phyloP scores from a whole-genome alignment of 1,140 invertebrate genomes.

The Limonius californicus region DNA sequence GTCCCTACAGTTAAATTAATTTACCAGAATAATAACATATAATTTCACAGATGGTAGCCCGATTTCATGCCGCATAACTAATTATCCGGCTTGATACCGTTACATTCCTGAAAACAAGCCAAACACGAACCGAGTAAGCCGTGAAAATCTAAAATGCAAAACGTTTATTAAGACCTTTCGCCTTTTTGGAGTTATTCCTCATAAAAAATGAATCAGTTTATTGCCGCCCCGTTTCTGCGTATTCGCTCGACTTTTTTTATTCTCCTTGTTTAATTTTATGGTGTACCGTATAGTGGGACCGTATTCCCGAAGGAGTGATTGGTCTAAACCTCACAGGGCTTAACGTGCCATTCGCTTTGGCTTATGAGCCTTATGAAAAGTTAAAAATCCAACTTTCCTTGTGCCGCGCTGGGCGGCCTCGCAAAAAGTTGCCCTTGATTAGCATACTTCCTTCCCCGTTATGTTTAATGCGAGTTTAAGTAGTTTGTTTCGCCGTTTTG shows the following conservation, averaged over 20 bases:
- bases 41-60: too few species aligned
- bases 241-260: not conserved
- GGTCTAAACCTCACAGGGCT: not conserved
- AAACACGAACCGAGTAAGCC: too few species aligned
- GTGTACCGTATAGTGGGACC: not conserved
- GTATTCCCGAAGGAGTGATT: not conserved
- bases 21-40: too few species aligned
- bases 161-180: too few species aligned
- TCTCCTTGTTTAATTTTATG: not conserved
- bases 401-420: not conserved
- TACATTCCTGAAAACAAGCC: too few species aligned
- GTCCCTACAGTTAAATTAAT: too few species aligned
- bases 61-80: too few species aligned
- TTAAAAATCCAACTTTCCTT: not conserved
- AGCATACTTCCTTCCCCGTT: not conserved
- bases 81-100: too few species aligned
- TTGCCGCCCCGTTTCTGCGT: too few species aligned
- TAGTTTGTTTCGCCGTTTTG: not conserved
- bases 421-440: not conserved
- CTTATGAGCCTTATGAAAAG: not conserved
- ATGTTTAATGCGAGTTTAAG: not conserved
- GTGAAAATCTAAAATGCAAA: too few species aligned
- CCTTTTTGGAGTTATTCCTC: too few species aligned
- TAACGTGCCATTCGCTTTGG: conserved; percentile 1
- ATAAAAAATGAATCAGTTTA: too few species aligned